Evolutionary conservation across 2,888 invertebrate genomes (phyloP).

Genomic region (Ennomos quercinarius): DNA sequence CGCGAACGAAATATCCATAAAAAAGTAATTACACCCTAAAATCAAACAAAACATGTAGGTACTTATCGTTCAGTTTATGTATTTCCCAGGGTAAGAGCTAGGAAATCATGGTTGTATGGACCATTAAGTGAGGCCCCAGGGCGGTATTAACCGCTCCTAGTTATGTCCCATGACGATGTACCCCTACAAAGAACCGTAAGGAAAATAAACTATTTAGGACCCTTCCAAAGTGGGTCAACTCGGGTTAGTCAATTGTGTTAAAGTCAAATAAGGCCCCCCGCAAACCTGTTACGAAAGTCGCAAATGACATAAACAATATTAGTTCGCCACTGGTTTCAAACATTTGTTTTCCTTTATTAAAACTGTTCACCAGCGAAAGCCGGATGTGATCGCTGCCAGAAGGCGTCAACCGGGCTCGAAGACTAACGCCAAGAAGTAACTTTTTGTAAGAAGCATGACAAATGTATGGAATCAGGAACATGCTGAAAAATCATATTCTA

Average conservation of each 20-base stretch:
- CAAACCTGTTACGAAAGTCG: too few relatives aligned
- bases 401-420: too few relatives aligned
- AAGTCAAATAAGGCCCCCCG: too few relatives aligned
- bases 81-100: slow-evolving; percentile 7
- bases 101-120: slow-evolving; percentile 13
- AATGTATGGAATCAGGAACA: too few relatives aligned
- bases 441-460: too few relatives aligned
- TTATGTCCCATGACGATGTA: slow-evolving; percentile 18
- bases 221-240: slow-evolving; percentile 37
- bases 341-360: too few relatives aligned
- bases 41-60: slow-evolving; percentile 19
- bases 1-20: slow-evolving; percentile 17
- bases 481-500: too few relatives aligned
- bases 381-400: too few relatives aligned
- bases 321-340: too few relatives aligned
- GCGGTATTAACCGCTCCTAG: slow-evolving; percentile 17
- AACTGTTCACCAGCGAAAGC: too few relatives aligned
- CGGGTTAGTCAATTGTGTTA: slow-evolving; percentile 27
- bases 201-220: slow-evolving; percentile 31
- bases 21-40: slow-evolving; percentile 17
- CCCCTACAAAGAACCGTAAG: slow-evolving; percentile 13
- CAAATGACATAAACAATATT: too few relatives aligned
- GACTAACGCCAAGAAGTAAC: too few relatives aligned
- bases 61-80: slow-evolving; percentile 18
- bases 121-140: slow-evolving; percentile 11